Conservation (phyloP, 1,140 invertebrate species). For the Myzus persicae region DNA sequence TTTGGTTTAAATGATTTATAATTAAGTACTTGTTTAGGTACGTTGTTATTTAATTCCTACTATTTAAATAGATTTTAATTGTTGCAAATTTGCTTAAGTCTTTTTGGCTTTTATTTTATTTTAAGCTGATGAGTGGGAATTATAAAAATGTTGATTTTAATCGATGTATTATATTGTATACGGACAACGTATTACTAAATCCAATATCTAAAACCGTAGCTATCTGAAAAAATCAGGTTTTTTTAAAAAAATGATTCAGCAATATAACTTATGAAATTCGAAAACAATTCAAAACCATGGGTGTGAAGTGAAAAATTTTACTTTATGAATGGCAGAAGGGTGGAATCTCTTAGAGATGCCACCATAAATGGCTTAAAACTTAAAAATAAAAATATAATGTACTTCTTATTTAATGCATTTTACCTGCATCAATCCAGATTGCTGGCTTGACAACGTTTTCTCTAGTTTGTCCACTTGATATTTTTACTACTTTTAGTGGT, state of each 20-base stretch:
- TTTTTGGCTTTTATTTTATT: not conserved
- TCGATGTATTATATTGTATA: no score
- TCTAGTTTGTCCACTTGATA: constrained; percentile 67
- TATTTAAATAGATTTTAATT: no score
- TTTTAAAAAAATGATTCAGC: not conserved
- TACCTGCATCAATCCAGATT: constrained; percentile 73
- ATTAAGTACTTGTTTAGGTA: no score
- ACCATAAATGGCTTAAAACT: not conserved
- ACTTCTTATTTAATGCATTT: not conserved
- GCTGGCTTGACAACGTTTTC: constrained; percentile 67
- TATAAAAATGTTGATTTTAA: not conserved
- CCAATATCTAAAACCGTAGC: no score
- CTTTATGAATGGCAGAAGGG: no score
- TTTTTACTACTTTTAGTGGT: constrained; percentile 75
- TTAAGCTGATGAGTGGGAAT: not conserved
- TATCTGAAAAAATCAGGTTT: not conserved
- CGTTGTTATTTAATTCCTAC: no score
- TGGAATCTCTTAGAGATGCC: not conserved
- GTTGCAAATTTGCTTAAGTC: no score
- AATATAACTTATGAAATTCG: not conserved
- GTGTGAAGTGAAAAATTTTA: no score
- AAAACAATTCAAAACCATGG: not conserved
- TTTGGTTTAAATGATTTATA: no score
- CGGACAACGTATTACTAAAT: no score
- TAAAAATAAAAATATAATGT: not conserved